Conservation (phyloP, 2,888 invertebrate species). For the Eupithecia abbreviata region DNA sequence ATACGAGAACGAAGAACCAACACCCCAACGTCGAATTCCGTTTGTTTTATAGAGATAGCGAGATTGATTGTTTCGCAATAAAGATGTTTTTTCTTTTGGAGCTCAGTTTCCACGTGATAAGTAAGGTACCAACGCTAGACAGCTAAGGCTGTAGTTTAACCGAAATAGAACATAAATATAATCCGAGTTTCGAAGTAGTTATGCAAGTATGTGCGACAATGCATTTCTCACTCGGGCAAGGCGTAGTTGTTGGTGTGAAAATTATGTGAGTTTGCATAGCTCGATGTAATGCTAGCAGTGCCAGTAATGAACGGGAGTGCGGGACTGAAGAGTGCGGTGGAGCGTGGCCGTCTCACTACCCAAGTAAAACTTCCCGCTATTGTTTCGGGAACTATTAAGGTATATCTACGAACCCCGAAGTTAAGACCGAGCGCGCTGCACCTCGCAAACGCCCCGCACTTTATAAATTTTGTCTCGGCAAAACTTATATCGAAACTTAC, state of each 20-base stretch:
- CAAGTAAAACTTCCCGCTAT: conserved; percentile 64
- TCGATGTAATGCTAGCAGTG: conserved; percentile 44
- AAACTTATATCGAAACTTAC: conserved; percentile 58
- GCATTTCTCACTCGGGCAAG: conserved; percentile 46
- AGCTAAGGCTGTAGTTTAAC: background rate
- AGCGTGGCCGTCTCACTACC: conserved; percentile 43
- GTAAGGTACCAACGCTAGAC: background rate
- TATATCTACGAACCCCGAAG: conserved; percentile 52
- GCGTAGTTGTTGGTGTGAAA: conserved; percentile 50
- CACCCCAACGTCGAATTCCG: conserved; percentile 32
- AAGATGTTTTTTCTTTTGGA: background rate
- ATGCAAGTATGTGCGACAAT: conserved; percentile 32
- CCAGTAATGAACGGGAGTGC: conserved; percentile 52
- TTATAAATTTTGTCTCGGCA: conserved; percentile 61
- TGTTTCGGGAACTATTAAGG: conserved; percentile 64
- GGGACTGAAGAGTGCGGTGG: conserved; percentile 42
- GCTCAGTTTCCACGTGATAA: background rate
- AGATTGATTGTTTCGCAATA: conserved; percentile 24
- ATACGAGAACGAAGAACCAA: conserved; percentile 38
- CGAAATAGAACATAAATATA: conserved; percentile 5
- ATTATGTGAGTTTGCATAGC: conserved; percentile 56
- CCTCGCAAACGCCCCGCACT: conserved; percentile 63
- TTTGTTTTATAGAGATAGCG: conserved; percentile 31
- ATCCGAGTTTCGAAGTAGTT: conserved; percentile 8
- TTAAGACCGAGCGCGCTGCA: conserved; percentile 63